Conservation (phyloP, 2,113 vertebrate genomes). For the Solea solea region DNA sequence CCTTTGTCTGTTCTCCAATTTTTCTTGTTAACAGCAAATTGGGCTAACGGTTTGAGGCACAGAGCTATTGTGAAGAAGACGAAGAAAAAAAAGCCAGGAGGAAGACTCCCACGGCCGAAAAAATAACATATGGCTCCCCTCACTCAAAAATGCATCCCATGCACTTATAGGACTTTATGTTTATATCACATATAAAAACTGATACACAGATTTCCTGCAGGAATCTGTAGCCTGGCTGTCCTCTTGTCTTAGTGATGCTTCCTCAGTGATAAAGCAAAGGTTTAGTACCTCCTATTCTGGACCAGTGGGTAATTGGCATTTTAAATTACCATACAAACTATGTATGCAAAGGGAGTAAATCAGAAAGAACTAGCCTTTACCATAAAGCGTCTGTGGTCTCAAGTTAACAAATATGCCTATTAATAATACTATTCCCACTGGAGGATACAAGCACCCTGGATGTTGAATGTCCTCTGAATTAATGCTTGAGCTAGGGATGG, state of each 20-base stretch:
- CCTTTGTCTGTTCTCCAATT: constrained; percentile 86
- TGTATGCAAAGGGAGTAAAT: constrained; percentile 68
- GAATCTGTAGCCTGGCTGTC: constrained; percentile 36
- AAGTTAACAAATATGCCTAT: constrained; percentile 70
- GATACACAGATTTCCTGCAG: constrained; percentile 49
- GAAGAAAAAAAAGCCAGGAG: constrained; percentile 56
- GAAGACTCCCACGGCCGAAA: constrained; percentile 68
- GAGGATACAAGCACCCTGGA: constrained; percentile 48
- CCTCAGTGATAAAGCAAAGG: constrained; percentile 57
- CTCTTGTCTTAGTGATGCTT: constrained; percentile 41
- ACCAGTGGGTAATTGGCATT: constrained; percentile 63
- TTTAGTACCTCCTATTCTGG: constrained; percentile 53
- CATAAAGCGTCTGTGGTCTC: constrained; percentile 57
- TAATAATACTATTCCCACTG: constrained; percentile 76
- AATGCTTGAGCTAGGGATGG: constrained; percentile 52
- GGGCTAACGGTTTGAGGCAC: constrained; percentile 79
- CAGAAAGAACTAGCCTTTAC: constrained; percentile 68
- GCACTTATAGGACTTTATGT: constrained; percentile 69
- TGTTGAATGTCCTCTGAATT: constrained; percentile 56
- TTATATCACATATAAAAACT: constrained; percentile 54
- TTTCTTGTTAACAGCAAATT: constrained; percentile 87
- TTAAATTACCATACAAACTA: constrained; percentile 64
- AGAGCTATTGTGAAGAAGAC: constrained; percentile 75
- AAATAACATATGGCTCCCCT: constrained; percentile 75
- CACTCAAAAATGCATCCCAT: constrained; percentile 72